Base-by-base conservation (phyloP, 2,888 invertebrate species). In the Oasisia sp. region DNA sequence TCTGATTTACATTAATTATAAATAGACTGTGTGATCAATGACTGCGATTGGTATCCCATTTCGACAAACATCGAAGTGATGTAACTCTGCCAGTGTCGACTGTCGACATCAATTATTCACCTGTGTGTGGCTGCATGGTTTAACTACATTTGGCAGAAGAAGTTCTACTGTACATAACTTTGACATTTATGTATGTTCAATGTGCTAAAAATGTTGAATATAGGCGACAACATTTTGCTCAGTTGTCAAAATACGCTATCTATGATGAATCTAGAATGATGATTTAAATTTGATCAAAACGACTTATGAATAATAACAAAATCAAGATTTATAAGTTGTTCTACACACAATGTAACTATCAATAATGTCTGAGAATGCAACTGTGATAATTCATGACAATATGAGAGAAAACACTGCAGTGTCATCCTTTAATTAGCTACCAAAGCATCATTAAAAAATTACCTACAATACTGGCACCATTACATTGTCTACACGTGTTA, bases 1-100 rank as follows among this genome's bases (percentile, higher is more conserved):
- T 7, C 74, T 74, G 74, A 74, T 74, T 74, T 74, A 74, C 74
- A 74, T 74, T n/a, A 74, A 74, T 74, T 74, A 74, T 74, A 74
- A 14, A 74, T 74, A 19, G 74, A 74, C 14, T n/a, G 7, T 7
- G n/a, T 74, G 14, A 74, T 74, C 27, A 74, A 14, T 74, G 74
- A n/a, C 74, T 74, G 27, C 74, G 27, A 74, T n/a, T 74, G 74
- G 74, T 74, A 74, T 74, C 74, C 19, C 27, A 74, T 74, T 74
- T 27, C 19, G n/a, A n/a, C 14, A 74, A 74, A 74, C 19, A 74
- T 74, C 74, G 19, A 5, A 74, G 19, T 74, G 74, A 74, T 7
- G 74, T 74, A 74, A 74, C n/a, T 74, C 27, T n/a, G n/a, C 7
- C 27, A 74, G n/a, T 19, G 7, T 14, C 27, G n/a, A 1, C 74